Evolutionary conservation across 2,113 vertebrate genomes (phyloP).

Genomic region (Gasterosteus nipponicus): DNA sequence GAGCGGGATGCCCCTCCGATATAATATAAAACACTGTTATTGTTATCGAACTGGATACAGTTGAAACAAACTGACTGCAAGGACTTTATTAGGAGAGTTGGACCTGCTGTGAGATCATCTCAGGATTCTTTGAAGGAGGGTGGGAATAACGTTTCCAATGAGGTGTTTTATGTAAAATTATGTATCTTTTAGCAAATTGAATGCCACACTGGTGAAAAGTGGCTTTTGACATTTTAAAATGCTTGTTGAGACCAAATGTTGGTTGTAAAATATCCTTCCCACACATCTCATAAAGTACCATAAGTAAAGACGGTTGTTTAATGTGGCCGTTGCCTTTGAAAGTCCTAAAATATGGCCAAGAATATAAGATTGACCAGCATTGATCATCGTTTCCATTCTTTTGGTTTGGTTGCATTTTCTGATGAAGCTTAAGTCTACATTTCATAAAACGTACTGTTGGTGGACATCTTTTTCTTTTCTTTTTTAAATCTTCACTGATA

Average conservation of each 20-base stretch:
- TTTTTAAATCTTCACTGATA: slow-evolving; percentile 7
- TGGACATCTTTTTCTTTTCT: background rate
- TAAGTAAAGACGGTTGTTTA: slow-evolving; percentile 8
- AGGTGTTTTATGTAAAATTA: slow-evolving; percentile 26
- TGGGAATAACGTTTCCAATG: background rate
- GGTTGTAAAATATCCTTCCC: slow-evolving; percentile 16
- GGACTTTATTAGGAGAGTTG: slow-evolving; percentile 4
- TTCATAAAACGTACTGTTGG: background rate
- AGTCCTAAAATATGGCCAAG: slow-evolving; percentile 12
- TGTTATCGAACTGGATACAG: slow-evolving; percentile 8
- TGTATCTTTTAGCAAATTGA: slow-evolving; percentile 12
- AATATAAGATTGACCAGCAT: background rate
- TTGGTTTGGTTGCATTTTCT: background rate
- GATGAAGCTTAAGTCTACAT: background rate
- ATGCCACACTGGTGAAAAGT: slow-evolving; percentile 14
- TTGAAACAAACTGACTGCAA: slow-evolving; percentile 28
- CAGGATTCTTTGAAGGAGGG: background rate
- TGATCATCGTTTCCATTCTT: background rate
- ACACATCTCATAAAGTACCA: background rate
- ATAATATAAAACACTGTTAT: too few species aligned
- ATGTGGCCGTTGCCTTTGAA: background rate
- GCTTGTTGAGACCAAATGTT: slow-evolving; percentile 15
- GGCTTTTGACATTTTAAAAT: slow-evolving; percentile 26
- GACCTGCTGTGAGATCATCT: slow-evolving; percentile 3
- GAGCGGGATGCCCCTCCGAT: too few species aligned